phyloP scores from a whole-genome alignment of 2,113 vertebrate species.

The Cyanistes caeruleus region DNA sequence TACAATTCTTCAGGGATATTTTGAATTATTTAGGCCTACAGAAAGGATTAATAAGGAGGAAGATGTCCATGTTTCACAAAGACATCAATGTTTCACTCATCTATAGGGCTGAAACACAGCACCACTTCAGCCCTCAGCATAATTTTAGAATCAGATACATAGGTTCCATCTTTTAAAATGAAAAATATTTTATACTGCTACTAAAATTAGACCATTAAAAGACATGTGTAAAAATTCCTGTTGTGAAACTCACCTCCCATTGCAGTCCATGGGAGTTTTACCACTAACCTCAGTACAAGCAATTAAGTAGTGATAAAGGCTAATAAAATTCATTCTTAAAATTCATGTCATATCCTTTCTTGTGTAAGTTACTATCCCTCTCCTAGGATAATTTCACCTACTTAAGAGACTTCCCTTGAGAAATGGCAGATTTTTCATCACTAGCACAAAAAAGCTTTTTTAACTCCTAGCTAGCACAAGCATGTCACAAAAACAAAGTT shows the following conservation, averaged over 20 bases:
- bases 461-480: background rate
- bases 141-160: background rate
- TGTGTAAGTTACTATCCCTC: background rate
- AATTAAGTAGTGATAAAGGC: background rate
- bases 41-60: background rate
- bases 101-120: background rate
- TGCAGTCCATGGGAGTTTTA: background rate
- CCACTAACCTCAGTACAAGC: background rate
- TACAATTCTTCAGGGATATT: background rate
- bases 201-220: background rate
- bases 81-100: background rate
- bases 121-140: background rate
- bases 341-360: background rate
- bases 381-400: conserved; percentile 23
- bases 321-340: conserved; percentile 45
- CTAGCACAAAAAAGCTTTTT: background rate
- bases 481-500: background rate
- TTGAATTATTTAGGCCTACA: background rate
- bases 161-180: background rate
- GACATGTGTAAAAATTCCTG: background rate
- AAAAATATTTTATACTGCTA: background rate
- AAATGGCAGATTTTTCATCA: background rate
- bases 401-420: conserved; percentile 16
- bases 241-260: background rate
- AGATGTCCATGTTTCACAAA: background rate